phyloP scores from a whole-genome alignment of 2,797 vertebrate genomes.

The Poeciliopsis presidionis region DNA sequence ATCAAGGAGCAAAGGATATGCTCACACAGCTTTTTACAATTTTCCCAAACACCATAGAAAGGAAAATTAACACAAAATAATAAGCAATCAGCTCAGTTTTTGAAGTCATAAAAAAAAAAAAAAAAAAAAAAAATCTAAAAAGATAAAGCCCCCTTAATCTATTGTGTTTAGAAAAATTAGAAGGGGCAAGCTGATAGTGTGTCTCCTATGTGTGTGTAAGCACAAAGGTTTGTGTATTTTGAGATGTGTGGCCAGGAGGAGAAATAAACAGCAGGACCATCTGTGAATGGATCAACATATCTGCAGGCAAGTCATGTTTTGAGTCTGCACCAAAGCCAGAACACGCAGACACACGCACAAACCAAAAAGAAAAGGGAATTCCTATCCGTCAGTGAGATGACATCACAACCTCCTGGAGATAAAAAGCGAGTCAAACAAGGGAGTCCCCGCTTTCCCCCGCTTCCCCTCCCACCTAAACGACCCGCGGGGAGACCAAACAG shows the following conservation, averaged over 20 bases:
- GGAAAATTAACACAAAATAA: not conserved
- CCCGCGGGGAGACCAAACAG: conserved; percentile 28
- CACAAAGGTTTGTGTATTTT: not conserved
- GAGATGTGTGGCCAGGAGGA: not conserved
- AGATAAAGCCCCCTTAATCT: not conserved
- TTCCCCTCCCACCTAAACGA: conserved; percentile 49
- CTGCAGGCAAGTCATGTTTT: conserved; percentile 63
- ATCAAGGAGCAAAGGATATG: not conserved
- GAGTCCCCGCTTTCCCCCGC: conserved; percentile 73
- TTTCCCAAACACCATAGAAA: not conserved
- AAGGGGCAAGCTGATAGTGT: not conserved
- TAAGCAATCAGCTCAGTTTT: not conserved
- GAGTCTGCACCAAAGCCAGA: conserved; percentile 8
- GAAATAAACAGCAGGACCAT: conserved; percentile 20
- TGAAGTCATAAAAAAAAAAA: not conserved
- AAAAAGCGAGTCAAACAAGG: conserved; percentile 64
- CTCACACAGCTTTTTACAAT: not conserved
- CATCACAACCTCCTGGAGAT: conserved; percentile 68
- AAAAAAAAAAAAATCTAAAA: not conserved
- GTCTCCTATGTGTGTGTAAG: not conserved
- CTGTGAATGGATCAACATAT: conserved; percentile 44
- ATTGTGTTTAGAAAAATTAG: not conserved
- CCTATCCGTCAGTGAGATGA: conserved; percentile 74
- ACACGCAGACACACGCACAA: conserved; percentile 16
- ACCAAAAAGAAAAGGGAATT: conserved; percentile 62